Evolutionary conservation across 2,113 vertebrate species (phyloP).

Genomic region (Suricata suricatta): DNA sequence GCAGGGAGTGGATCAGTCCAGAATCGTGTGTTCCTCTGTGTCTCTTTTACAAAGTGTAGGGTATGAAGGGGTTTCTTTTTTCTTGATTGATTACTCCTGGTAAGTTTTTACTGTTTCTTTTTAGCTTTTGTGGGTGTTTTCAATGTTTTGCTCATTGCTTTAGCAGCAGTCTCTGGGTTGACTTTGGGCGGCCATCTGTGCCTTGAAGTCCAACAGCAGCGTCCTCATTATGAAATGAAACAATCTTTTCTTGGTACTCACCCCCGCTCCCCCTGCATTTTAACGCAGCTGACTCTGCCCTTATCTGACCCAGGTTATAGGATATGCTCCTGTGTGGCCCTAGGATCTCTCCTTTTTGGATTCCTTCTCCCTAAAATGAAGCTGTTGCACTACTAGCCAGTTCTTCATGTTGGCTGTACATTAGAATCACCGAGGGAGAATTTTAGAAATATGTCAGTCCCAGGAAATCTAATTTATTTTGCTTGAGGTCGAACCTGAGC

Average conservation of each 20-base stretch:
- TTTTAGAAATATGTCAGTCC: background rate
- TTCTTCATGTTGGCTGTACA: background rate
- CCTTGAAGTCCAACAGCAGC: background rate
- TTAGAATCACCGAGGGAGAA: background rate
- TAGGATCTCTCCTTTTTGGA: background rate
- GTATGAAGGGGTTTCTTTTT: background rate
- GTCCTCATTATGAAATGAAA: background rate
- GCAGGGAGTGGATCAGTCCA: background rate
- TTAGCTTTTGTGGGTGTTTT: background rate
- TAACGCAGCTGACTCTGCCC: background rate
- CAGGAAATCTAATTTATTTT: background rate
- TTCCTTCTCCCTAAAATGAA: background rate
- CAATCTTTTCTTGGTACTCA: background rate
- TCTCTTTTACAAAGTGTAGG: background rate
- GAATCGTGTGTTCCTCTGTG: background rate
- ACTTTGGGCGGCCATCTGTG: background rate
- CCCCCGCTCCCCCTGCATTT: background rate
- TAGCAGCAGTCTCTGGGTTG: background rate
- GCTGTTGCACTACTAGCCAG: background rate
- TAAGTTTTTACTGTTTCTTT: conserved; percentile 2
- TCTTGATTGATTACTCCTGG: background rate
- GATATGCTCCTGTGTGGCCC: background rate
- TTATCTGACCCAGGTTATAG: background rate
- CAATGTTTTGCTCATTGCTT: background rate
- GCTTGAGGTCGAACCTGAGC: background rate